Evolutionary conservation across 2,113 vertebrate species (phyloP).

Genomic region (Seriola aureovittata): DNA sequence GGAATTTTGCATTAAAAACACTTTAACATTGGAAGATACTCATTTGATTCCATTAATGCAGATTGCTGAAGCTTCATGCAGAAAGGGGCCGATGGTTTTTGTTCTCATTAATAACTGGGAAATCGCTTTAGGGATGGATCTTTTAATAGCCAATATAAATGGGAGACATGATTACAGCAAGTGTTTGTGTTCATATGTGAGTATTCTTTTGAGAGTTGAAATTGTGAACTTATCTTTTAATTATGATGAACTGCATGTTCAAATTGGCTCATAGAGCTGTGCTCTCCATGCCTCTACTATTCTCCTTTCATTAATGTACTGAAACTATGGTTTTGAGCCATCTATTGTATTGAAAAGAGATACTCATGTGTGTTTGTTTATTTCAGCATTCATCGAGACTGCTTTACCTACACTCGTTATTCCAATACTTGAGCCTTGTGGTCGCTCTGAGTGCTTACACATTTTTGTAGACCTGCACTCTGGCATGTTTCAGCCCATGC

Average conservation of each 20-base stretch:
- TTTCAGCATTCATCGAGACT: slow-evolving; percentile 94
- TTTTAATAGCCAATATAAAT: no score
- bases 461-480: slow-evolving; percentile 99
- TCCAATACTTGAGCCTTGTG: slow-evolving; percentile 96
- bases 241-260: neutral
- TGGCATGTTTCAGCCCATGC: slow-evolving; percentile 98
- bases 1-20: no score
- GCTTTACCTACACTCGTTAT: slow-evolving; percentile 96
- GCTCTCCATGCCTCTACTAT: neutral
- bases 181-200: no score
- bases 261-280: neutral
- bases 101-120: no score
- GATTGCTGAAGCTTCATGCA: no score
- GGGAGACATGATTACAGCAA: no score
- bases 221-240: neutral
- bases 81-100: no score
- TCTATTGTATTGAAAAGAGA: neutral
- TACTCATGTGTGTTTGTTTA: slow-evolving; percentile 8
- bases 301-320: neutral
- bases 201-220: no score
- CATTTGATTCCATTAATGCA: no score
- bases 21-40: no score
- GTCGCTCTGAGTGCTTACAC: slow-evolving; percentile 96
- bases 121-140: no score
- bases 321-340: neutral